Evolutionary conservation across 2,797 vertebrate species (phyloP), one percentile per base, ranked within the genome.

Genomic region (Orientallactaga sibirica): DNA sequence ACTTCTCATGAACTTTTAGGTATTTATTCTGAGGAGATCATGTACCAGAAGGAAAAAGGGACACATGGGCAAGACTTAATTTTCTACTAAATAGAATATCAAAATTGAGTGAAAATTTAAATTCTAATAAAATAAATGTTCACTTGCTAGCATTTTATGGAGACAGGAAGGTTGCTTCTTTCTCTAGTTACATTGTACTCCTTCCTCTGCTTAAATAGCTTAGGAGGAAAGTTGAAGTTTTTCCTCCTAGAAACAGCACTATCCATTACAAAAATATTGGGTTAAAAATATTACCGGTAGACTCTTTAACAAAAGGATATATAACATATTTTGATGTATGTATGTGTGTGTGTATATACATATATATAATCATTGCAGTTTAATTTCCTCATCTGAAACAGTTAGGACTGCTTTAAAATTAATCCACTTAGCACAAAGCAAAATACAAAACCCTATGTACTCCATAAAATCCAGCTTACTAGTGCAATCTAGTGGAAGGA

Each of bases 401-500:
- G 29, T 33, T 22, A 81, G 41, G 14, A 29, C 48, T 80, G n/a
- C 78, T 96, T 79, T 37, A 10, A 88, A 91, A 92, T 92, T 91
- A 93, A 93, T 85, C 90, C 61, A 91, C 86, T 89, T 76, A 91
- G 85, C 66, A 9, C 94, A 88, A 96, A 62, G 76, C 3, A 88
- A 78, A 91, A 80, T 18, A 95, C 55, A 79, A 82, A 95, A 84
- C n/a, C 22, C 15, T 10, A 67, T 1, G 1, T 7, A 80, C 67
- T 66, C 67, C 27, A n/a, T 10, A 29, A 92, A 97, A 92, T 43
- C 85, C 67, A 94, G 76, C 29, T 78, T 93, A 64, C 94, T 33
- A 92, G 91, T 97, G 94, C 80, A 94, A 79, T 95, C 95, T 95
- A 96, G 90, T 92, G 91, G 96, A 58, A 55, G 70, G 43, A 89